A percentile compares a stretch with the other conserved stretches of the same genome.
Evolutionary conservation across 2,888 invertebrate species (phyloP).

Genomic region (Pristionchus mayeri): DNA sequence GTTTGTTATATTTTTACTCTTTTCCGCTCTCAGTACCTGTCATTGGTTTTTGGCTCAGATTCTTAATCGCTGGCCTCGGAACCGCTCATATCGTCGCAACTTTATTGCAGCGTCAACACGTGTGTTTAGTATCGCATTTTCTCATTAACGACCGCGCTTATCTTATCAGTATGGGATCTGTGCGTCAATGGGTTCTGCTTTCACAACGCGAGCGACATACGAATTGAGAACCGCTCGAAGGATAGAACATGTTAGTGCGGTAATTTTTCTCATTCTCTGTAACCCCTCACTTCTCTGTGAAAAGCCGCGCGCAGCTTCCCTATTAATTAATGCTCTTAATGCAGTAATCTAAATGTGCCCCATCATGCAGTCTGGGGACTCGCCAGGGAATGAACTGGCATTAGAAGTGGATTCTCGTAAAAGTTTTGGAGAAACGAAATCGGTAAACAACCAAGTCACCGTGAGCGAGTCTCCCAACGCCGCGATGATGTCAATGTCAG

Average conservation of each 20-base stretch:
- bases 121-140: too few relatives aligned
- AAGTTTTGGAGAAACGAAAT: background rate
- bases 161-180: too few relatives aligned
- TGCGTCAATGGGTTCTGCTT: too few relatives aligned
- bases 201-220: too few relatives aligned
- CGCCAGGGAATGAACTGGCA: background rate
- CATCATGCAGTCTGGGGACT: background rate
- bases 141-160: too few relatives aligned
- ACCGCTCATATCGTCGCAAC: too few relatives aligned
- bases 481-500: conserved; percentile 66
- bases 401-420: background rate
- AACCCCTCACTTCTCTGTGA: background rate
- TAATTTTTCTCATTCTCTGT: background rate
- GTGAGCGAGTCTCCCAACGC: conserved; percentile 68
- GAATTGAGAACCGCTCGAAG: too few relatives aligned
- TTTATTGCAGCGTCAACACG: too few relatives aligned
- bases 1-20: background rate
- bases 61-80: background rate
- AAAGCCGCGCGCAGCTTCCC: background rate
- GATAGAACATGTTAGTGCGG: too few relatives aligned
- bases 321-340: background rate
- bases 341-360: background rate
- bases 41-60: background rate
- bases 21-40: background rate
- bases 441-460: conserved; percentile 40